Evolutionary conservation across 2,888 invertebrate species (phyloP), one percentile per base, ranked within the genome.

Genomic region (Tetrapedia diversipes): DNA sequence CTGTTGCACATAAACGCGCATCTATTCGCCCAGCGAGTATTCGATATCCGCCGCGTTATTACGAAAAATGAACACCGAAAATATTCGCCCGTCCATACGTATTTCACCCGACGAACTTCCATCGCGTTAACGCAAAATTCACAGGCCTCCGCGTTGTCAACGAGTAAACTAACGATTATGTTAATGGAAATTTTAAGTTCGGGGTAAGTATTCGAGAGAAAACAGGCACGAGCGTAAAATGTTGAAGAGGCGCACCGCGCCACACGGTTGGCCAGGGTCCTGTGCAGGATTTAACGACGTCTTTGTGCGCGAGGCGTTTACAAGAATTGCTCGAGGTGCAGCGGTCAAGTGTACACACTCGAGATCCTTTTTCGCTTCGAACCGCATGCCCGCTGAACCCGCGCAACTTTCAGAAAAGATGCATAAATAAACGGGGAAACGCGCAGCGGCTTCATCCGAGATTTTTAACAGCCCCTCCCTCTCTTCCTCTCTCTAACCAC

Each of bases 401-500:
- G 22, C 39, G 22, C 34, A 45, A 68, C 22, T 54, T 47, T n/a
- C n/a, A n/a, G n/a, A 37, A 51, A 10, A 39, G 68, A 54, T 27
- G 56, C 49, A 56, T 63, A 67, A 71, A 69, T 74, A 63, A 74
- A 69, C 37, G 47, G 43, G n/a, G 49, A 57, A 22, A 47, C 16
- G 34, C n/a, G 22, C 41, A 41, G 22, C 54, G 56, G 22, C 37
- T 63, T 51, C 22, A 27, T 41, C 49, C 22, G 61, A 69, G 69
- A 69, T 74, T 73, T 49, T 57, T 37, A 70, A 49, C 57, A 24
- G 37, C 8, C 34, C 39, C 24, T 14, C 22, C 45, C 29, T 14
- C 11, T 39, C 43, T 39, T 34, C 39, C 6, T 24, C 4, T 4
- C 19, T n/a, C n/a, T n/a, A n/a, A n/a, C n/a, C n/a, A n/a, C n/a